phyloP scores from a whole-genome alignment of 2,113 vertebrate genomes.

The Lethenteron camtschaticum region DNA sequence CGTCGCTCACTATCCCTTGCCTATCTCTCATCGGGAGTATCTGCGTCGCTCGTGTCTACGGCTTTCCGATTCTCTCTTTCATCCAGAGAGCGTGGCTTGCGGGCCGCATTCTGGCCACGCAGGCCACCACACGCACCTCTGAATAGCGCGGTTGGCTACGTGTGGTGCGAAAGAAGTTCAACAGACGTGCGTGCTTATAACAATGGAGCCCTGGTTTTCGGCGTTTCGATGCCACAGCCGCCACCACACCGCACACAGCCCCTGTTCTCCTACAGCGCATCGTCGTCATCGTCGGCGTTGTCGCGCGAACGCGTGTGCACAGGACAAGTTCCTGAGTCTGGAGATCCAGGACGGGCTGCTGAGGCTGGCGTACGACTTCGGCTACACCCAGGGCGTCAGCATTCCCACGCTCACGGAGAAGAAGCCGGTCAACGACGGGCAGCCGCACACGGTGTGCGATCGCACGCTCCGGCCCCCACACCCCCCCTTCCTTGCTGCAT shows the following conservation, averaged over 20 bases:
- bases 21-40: too few relatives aligned
- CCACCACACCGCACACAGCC: not conserved
- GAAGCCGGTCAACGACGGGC: slow-evolving; percentile 8
- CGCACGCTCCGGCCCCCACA: too few relatives aligned
- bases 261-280: not conserved
- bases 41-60: too few relatives aligned
- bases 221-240: not conserved
- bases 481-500: too few relatives aligned
- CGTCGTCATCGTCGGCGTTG: not conserved
- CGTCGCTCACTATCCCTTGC: too few relatives aligned
- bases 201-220: not conserved
- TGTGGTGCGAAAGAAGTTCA: too few relatives aligned
- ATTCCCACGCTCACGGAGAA: not conserved
- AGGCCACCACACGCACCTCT: not conserved
- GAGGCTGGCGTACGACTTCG: slow-evolving; percentile 42
- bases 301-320: not conserved
- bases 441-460: slow-evolving; percentile 5
- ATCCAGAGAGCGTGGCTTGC: too few relatives aligned
- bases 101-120: too few relatives aligned
- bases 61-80: too few relatives aligned
- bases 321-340: slow-evolving; percentile 55
- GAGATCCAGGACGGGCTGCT: slow-evolving; percentile 31
- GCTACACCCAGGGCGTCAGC: slow-evolving; percentile 13
- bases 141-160: not conserved
- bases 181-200: not conserved